A percentile compares a stretch with the other conserved stretches of the same genome.
These are phyloP conservation scores for Archips xylosteana DNA, from an alignment of 2,888 invertebrate species.

Conservation along the genomic window DNA sequence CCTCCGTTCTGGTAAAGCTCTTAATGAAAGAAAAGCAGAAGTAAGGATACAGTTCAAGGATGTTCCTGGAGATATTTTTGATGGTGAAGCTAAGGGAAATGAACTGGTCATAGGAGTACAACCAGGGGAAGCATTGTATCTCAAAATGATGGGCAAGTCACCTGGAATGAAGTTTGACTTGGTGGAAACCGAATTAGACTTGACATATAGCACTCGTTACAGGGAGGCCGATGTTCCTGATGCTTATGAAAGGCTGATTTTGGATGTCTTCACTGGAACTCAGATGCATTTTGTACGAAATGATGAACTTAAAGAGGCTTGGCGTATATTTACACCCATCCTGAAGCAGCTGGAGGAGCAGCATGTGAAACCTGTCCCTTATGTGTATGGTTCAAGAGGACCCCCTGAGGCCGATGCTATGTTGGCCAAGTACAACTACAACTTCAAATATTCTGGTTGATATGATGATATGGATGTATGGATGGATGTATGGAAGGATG, in stretches of 20 bases:
- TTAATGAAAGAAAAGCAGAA: slow-evolving; percentile 99
- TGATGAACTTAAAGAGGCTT: slow-evolving; percentile 98
- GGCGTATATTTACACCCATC: slow-evolving; percentile 98
- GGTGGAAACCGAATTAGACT: slow-evolving; percentile 99
- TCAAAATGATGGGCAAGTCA: slow-evolving; percentile 99
- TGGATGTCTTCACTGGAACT: slow-evolving; percentile 99
- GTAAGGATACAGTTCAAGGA: slow-evolving; percentile 98
- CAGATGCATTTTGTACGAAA: slow-evolving; percentile 99
- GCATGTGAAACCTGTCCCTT: slow-evolving; percentile 91
- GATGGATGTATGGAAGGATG: too few species aligned
- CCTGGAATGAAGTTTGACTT: slow-evolving; percentile 99
- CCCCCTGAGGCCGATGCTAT: slow-evolving; percentile 95
- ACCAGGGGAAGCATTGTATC: slow-evolving; percentile 99
- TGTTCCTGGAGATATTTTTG: slow-evolving; percentile 99
- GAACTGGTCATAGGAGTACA: slow-evolving; percentile 99
- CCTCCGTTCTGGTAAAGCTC: slow-evolving; percentile 98
- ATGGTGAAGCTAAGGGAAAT: slow-evolving; percentile 95
- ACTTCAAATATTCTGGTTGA: slow-evolving; percentile 98
- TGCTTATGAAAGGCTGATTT: slow-evolving; percentile 98
- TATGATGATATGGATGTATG: too few species aligned
- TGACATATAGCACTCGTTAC: slow-evolving; percentile 97
- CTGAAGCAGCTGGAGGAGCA: slow-evolving; percentile 94
- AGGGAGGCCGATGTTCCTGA: slow-evolving; percentile 95
- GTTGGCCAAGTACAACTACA: slow-evolving; percentile 89
- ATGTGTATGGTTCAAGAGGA: slow-evolving; percentile 95